A percentile compares a stretch with the other conserved stretches of the same genome.
These are phyloP conservation scores for Eupeodes latifasciatus DNA, from an alignment of 2,888 invertebrate species.

Conservation along the genomic window DNA sequence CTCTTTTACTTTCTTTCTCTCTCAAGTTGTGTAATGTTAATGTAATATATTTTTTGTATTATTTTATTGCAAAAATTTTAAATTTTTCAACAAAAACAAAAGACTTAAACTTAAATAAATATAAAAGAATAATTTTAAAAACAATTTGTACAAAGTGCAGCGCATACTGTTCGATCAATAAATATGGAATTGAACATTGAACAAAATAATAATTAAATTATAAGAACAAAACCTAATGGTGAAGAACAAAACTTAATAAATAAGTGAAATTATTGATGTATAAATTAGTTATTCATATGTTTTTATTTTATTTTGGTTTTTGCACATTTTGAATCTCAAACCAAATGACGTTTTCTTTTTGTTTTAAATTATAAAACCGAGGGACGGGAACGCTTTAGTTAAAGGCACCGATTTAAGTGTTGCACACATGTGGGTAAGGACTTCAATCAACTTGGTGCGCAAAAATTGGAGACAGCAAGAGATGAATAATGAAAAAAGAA, in stretches of 20 bases:
- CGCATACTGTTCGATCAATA: constrained; percentile 49
- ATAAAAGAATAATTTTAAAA: neutral
- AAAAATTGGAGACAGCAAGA: too few species aligned
- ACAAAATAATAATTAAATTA: constrained; percentile 39
- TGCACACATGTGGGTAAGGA: too few species aligned
- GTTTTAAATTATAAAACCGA: too few species aligned
- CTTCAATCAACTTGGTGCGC: too few species aligned
- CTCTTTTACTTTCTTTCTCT: neutral
- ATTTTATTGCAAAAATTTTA: constrained; percentile 12
- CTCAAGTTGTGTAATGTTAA: constrained; percentile 34
- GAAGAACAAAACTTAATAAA: constrained; percentile 37
- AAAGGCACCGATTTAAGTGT: too few species aligned
- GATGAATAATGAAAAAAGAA: too few species aligned
- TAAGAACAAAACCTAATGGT: constrained; percentile 34
- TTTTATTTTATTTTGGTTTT: neutral
- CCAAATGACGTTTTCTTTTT: too few species aligned
- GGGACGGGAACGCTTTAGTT: too few species aligned
- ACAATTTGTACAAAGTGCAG: constrained; percentile 65
- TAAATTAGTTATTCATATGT: constrained; percentile 14
- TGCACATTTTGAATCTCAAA: too few species aligned
- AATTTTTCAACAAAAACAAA: constrained; percentile 14
- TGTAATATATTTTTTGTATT: constrained; percentile 52
- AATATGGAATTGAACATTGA: constrained; percentile 39
- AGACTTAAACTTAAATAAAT: constrained; percentile 26
- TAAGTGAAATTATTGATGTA: constrained; percentile 39